Conservation (phyloP, 2,797 vertebrate species). For the Pipistrellus pipistrellus region DNA sequence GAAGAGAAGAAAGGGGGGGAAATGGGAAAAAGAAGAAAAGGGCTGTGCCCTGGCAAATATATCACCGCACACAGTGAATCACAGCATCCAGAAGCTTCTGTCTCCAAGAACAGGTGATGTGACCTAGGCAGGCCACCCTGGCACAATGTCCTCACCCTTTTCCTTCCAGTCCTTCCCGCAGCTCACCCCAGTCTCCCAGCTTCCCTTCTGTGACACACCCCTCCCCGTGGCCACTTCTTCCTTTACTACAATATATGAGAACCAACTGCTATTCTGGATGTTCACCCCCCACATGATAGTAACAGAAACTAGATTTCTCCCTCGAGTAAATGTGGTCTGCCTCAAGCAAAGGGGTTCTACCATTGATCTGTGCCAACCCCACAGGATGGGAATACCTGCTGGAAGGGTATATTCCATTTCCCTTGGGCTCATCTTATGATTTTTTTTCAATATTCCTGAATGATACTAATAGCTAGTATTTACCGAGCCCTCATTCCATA, state of each 20-base stretch:
- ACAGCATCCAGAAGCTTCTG: not conserved
- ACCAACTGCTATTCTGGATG: not conserved
- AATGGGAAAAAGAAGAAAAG: not conserved
- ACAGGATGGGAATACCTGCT: not conserved
- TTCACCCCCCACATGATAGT: not conserved
- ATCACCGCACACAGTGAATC: not conserved
- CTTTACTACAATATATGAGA: not conserved
- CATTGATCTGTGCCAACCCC: not conserved
- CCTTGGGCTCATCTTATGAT: not conserved
- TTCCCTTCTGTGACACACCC: not conserved
- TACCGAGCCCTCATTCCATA: not conserved
- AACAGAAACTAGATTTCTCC: slow-evolving; percentile 47
- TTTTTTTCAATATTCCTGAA: slow-evolving; percentile 34
- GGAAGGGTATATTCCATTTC: not conserved
- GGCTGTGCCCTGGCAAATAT: not conserved
- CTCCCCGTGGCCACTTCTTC: not conserved
- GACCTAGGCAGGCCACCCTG: not conserved
- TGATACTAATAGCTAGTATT: slow-evolving; percentile 1
- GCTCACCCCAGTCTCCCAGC: not conserved
- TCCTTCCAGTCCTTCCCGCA: not conserved
- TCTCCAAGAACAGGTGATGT: not conserved
- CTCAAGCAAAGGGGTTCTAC: not conserved
- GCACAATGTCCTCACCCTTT: not conserved
- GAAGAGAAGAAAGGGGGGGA: not conserved
- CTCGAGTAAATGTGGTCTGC: not conserved